Evolutionary conservation across 2,113 vertebrate genomes (phyloP).

Genomic region (Corydoras sp.): DNA sequence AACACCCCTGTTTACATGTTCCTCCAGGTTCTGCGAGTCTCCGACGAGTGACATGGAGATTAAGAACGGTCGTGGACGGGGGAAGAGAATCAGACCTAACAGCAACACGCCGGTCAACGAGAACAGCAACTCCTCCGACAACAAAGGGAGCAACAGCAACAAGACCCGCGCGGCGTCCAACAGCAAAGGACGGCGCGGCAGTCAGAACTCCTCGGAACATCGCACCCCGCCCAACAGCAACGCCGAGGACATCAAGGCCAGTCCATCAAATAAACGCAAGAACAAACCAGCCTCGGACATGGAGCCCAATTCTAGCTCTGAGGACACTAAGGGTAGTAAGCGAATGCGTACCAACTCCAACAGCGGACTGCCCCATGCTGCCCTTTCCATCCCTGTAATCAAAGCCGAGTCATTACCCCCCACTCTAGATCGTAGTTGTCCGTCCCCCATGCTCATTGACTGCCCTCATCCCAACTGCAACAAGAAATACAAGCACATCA

Average conservation of each 20-base stretch:
- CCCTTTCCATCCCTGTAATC: conserved; percentile 63
- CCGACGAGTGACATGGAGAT: conserved; percentile 97
- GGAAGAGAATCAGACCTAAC: conserved; percentile 91
- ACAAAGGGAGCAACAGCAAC: conserved; percentile 82
- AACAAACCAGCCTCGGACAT: conserved; percentile 91
- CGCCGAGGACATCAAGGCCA: conserved; percentile 88
- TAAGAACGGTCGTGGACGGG: conserved; percentile 91
- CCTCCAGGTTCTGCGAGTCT: conserved; percentile 91
- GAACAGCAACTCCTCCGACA: conserved; percentile 50
- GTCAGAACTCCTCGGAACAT: conserved; percentile 91
- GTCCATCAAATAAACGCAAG: conserved; percentile 92
- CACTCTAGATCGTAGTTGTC: conserved; percentile 81
- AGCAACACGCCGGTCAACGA: conserved; percentile 88
- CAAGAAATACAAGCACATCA: no score
- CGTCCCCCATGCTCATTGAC: conserved; percentile 87
- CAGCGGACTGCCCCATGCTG: conserved; percentile 58
- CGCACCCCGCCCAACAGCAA: conserved; percentile 80
- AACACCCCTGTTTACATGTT: background rate
- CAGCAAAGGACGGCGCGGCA: conserved; percentile 92
- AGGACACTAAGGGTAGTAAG: conserved; percentile 97
- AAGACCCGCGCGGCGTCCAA: conserved; percentile 90
- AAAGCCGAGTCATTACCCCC: conserved; percentile 77
- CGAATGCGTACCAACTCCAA: conserved; percentile 92
- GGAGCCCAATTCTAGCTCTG: conserved; percentile 95
- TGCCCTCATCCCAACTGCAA: no score